Percentiles rank a stretch among this genome's conserved stretches.
phyloP scores from a whole-genome alignment of 2,888 invertebrate genomes.

The Polietes domitor region DNA sequence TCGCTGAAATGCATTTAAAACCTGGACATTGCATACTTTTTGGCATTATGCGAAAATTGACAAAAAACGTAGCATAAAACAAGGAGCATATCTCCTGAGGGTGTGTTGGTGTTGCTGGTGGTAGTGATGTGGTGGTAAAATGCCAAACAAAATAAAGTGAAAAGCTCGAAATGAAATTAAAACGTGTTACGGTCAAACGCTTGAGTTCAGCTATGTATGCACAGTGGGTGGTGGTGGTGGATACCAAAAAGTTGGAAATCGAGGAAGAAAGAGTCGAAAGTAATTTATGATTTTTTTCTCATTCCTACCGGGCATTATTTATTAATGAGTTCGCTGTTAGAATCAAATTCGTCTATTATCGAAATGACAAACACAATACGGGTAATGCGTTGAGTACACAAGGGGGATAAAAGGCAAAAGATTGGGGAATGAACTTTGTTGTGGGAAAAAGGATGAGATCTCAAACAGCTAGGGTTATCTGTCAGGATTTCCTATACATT shows the following conservation, averaged over 20 bases:
- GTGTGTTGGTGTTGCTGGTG: too few relatives aligned
- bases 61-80: constrained; percentile 45
- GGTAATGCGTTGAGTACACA: neutral
- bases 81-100: neutral
- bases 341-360: constrained; percentile 18
- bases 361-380: constrained; percentile 3
- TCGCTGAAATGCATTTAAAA: constrained; percentile 59
- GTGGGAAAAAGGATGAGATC: neutral
- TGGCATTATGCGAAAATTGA: constrained; percentile 60
- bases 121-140: neutral
- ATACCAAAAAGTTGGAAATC: neutral
- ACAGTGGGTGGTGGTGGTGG: neutral
- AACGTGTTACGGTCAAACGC: constrained; percentile 65
- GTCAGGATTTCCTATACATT: too few relatives aligned
- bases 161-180: constrained; percentile 27
- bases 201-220: neutral
- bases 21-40: constrained; percentile 68
- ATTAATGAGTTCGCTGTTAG: constrained; percentile 22
- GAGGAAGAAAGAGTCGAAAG: neutral
- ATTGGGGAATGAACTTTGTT: neutral
- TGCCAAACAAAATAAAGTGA: neutral
- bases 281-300: neutral
- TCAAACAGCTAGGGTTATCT: neutral
- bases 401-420: neutral
- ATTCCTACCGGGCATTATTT: neutral